These are phyloP conservation scores for Tarsius wallacei DNA, from an alignment of 2,797 vertebrate genomes.

Conservation along the genomic window DNA sequence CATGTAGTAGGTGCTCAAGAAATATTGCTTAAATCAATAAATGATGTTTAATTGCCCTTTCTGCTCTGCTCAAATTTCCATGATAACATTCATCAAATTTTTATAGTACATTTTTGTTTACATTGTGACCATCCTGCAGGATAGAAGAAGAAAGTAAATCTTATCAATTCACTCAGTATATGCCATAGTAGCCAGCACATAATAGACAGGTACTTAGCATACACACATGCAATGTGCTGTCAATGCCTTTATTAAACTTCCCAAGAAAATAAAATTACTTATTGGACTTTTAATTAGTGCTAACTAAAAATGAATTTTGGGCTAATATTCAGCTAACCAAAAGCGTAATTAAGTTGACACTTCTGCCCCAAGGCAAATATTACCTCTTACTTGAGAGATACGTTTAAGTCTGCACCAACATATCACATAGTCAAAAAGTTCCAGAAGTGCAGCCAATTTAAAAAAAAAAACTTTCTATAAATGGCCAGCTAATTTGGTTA, in stretches of 20 bases:
- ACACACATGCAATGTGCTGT: not conserved
- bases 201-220: not conserved
- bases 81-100: not conserved
- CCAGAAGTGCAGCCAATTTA: conserved; percentile 22
- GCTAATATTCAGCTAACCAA: conserved; percentile 55
- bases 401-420: conserved; percentile 24
- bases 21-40: not conserved
- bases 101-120: not conserved
- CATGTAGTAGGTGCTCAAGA: not conserved
- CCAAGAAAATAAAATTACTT: conserved; percentile 56
- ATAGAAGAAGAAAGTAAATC: not conserved
- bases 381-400: conserved; percentile 27
- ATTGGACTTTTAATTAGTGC: conserved; percentile 8
- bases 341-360: conserved; percentile 54
- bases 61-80: conserved; percentile 3
- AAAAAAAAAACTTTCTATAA: not conserved
- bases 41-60: not conserved
- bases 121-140: not conserved
- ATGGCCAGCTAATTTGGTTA: not conserved
- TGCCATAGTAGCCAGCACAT: not conserved
- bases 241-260: conserved; percentile 7
- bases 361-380: conserved; percentile 24
- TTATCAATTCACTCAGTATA: not conserved
- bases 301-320: conserved; percentile 50
- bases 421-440: conserved; percentile 8